Evolutionary conservation across 2,888 invertebrate species (phyloP), one percentile per base, ranked within the genome.

Genomic region (Aphodius granarius): DNA sequence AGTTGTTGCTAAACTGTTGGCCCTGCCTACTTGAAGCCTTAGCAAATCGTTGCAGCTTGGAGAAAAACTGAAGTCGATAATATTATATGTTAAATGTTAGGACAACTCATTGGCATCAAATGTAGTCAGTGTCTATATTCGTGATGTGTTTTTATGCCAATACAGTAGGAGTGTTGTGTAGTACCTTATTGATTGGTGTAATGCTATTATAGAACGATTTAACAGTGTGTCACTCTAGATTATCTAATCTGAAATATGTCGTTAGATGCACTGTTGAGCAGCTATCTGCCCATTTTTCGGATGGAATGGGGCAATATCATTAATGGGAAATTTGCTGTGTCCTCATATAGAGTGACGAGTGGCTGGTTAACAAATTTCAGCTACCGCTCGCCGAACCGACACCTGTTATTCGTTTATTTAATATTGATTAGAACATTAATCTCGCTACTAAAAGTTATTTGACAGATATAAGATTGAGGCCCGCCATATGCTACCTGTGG

Each of bases 391-490:
- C 13, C 43, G 43, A n/a, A 13, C 43, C 2, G 43, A 63, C 77
- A 77, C 77, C 77, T 77, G 77, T 77, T 77, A 73, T 77, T 74
- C 77, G 77, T 78, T 80, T 80, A 80, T 79, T 79, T 79, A 78
- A 77, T 78, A 77, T 72, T 77, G 80, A 80, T 80, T 80, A 80
- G 77, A 71, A 76, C 78, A 77, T 77, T 79, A 80, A 79, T 80
- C 78, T 78, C 78, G 76, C 79, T 75, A 77, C 75, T 77, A 79
- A 79, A 80, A 79, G 78, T 79, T 78, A 79, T 80, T 79, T 80
- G 78, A 79, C 79, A 77, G 78, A 79, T 78, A 78, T 75, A 77
- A 77, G 75, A 77, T 77, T 77, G 75, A 77, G 75, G 74, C 74
- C 73, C 73, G 68, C 77, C 77, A 77, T 77, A 77, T 77, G 77